Conservation (phyloP, 1,140 invertebrate genomes). For the Venturia canescens region DNA sequence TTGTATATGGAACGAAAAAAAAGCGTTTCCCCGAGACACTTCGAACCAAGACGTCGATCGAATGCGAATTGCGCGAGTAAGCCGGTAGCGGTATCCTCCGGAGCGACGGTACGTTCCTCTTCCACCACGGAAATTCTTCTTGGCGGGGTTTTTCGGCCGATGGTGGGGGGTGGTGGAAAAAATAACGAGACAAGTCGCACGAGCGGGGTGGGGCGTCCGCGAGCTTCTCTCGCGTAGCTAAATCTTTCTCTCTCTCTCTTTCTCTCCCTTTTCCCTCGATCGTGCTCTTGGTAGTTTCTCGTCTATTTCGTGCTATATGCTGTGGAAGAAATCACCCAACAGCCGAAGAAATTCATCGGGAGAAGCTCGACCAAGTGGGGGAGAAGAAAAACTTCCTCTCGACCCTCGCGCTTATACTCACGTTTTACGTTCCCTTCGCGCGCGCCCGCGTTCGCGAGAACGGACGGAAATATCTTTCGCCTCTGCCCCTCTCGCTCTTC, state of each 20-base stretch:
- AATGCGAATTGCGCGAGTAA: conserved; percentile 87
- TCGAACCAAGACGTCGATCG: conserved; percentile 92
- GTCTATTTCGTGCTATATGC: background rate
- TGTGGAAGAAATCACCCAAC: conserved; percentile 15
- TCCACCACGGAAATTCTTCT: conserved; percentile 44
- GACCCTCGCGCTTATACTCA: background rate
- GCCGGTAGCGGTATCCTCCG: conserved; percentile 67
- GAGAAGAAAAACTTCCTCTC: background rate
- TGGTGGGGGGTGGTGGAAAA: conserved; percentile 43
- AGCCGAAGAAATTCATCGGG: conserved; percentile 31
- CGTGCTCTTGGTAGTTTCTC: background rate
- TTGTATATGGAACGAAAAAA: conserved; percentile 55
- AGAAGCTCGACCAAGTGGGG: background rate
- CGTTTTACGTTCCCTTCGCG: conserved; percentile 12
- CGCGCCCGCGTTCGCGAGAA: background rate
- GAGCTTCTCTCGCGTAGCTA: conserved; percentile 63
- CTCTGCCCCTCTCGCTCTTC: conserved; percentile 9
- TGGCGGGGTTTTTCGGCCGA: conserved; percentile 40
- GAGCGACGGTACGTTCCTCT: conserved; percentile 52
- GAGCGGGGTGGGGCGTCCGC: conserved; percentile 58
- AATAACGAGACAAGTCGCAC: conserved; percentile 34
- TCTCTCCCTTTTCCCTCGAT: background rate
- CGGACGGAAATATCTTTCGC: conserved; percentile 42
- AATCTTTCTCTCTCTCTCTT: background rate
- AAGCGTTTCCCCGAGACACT: conserved; percentile 83